Base-by-base conservation (phyloP, 2,888 invertebrate species). In the Graphium colonna region DNA sequence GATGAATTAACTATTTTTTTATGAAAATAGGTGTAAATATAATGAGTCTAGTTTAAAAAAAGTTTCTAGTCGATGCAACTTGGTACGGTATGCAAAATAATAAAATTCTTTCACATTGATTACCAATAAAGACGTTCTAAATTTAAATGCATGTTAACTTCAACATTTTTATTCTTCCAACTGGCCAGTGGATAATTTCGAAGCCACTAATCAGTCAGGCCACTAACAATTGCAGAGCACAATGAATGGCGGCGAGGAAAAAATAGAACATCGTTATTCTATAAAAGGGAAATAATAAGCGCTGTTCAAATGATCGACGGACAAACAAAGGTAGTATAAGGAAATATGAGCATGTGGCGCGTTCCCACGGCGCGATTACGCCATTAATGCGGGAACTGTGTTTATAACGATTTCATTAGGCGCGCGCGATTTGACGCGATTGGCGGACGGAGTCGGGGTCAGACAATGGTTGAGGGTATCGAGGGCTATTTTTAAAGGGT, bases 401-500 rank as follows among this genome's bases (percentile, higher is more conserved):
- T 73, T 78, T 77, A 79, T 79, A 76, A 78, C 71, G 69, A 76
- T 82, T 81, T 74, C 71, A 79, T 83, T 81, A 77, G 70, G 63
- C 64, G 63, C 65, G 56, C 67, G 66, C 68, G 64, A 65, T 73
- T 71, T 65, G 64, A 57, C 55, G 68, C 78, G 77, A 82, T 78
- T 66, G 62, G 60, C 61, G 62, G 65, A 69, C 69, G 65, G 68
- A 70, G 69, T 75, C 67, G 70, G 61, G 60, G 58, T 49, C 63
- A 67, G 71, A n/a, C n/a, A n/a, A n/a, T n/a, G n/a, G n/a, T n/a
- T n/a, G n/a, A n/a, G n/a, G n/a, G n/a, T n/a, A n/a, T n/a, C n/a
- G n/a, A n/a, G n/a, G n/a, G n/a, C n/a, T n/a, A n/a, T n/a, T n/a
- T n/a, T n/a, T n/a, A n/a, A n/a, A n/a, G n/a, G n/a, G n/a, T n/a